Conservation (phyloP, 2,113 vertebrate genomes). For the Apteryx owenii region DNA sequence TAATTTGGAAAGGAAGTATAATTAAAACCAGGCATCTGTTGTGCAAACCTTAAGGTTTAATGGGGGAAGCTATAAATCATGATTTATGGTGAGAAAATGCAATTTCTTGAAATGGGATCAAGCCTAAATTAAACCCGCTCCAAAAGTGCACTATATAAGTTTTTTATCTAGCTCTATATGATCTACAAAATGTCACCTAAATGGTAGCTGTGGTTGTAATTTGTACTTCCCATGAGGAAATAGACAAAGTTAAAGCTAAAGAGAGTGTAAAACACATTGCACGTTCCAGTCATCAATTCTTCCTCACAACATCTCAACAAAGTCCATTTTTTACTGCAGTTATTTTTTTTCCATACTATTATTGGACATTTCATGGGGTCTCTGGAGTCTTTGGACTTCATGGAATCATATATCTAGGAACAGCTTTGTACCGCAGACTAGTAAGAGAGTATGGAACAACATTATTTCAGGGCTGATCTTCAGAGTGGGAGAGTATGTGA, state of each 20-base stretch:
- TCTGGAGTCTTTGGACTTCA: background rate
- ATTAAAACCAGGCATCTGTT: constrained; percentile 40
- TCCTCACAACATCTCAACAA: background rate
- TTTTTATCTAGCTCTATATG: background rate
- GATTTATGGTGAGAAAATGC: constrained; percentile 30
- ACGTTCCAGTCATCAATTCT: background rate
- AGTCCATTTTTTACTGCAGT: background rate
- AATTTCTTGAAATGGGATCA: constrained; percentile 22
- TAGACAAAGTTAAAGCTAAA: background rate
- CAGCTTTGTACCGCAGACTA: background rate
- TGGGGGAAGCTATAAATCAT: constrained; percentile 16
- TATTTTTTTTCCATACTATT: background rate
- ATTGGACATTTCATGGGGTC: background rate
- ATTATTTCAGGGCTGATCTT: background rate
- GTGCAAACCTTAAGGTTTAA: constrained; percentile 10
- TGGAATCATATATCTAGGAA: background rate
- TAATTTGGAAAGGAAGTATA: constrained; percentile 12
- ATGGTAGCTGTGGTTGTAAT: background rate
- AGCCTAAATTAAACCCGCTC: constrained; percentile 4
- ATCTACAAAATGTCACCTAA: constrained; percentile 18
- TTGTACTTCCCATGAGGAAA: constrained; percentile 9
- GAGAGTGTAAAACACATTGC: background rate
- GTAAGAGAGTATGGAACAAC: background rate
- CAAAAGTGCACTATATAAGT: background rate
- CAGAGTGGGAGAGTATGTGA: background rate